A percentile compares a stretch with the other conserved stretches of the same genome.
Conservation (phyloP, 2,113 vertebrate genomes). For the Clarias batrachus region DNA sequence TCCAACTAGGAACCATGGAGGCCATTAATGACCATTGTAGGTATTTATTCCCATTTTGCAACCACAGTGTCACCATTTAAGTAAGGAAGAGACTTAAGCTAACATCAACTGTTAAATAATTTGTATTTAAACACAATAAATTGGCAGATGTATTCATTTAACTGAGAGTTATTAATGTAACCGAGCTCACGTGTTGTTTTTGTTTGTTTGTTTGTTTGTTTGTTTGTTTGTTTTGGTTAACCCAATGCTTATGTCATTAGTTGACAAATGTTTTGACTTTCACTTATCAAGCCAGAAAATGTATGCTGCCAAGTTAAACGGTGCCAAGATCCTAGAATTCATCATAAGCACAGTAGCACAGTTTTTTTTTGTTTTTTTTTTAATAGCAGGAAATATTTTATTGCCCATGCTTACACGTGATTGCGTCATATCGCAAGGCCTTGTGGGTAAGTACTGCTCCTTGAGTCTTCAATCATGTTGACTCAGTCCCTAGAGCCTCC, state of each 20-base stretch:
- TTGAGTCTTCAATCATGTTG: constrained; percentile 6
- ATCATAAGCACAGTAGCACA: not conserved
- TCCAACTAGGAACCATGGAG: too few relatives aligned
- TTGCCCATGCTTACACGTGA: not conserved
- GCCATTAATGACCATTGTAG: too few relatives aligned
- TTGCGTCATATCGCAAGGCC: not conserved
- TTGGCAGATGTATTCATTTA: too few relatives aligned
- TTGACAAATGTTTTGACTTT: not conserved
- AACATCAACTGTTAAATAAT: too few relatives aligned
- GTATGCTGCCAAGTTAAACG: not conserved
- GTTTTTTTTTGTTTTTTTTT: not conserved
- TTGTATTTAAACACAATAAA: too few relatives aligned
- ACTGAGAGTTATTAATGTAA: too few relatives aligned
- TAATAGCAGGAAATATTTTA: not conserved
- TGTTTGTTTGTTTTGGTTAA: too few relatives aligned
- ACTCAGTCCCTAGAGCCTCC: not conserved
- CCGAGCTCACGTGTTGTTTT: too few relatives aligned
- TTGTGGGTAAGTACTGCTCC: not conserved
- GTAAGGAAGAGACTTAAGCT: too few relatives aligned
- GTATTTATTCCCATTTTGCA: too few relatives aligned
- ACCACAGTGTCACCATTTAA: too few relatives aligned
- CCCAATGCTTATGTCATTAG: not conserved
- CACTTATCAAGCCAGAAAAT: not conserved
- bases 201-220: too few relatives aligned
- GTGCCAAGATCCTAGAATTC: not conserved